phyloP scores from a whole-genome alignment of 2,113 vertebrate species.

The Psilopogon haemacephalus region DNA sequence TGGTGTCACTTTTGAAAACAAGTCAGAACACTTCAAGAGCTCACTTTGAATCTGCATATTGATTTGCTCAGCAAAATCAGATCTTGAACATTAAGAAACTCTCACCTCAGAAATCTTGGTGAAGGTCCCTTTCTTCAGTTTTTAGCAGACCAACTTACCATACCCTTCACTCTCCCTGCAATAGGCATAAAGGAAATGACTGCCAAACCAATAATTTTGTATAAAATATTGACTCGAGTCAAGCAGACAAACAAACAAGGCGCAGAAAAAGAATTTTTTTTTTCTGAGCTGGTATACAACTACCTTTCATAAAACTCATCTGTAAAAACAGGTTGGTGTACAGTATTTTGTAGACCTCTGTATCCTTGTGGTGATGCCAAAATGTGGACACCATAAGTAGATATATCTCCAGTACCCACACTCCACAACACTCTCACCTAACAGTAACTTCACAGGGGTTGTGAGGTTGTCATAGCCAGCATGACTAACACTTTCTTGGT shows the following conservation, averaged over 20 bases:
- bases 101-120: neutral
- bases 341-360: neutral
- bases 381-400: neutral
- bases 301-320: neutral
- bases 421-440: neutral
- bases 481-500: rapidly evolving
- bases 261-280: neutral
- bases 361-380: neutral
- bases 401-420: neutral
- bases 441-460: neutral
- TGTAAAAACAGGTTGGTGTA: neutral
- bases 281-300: too few species aligned
- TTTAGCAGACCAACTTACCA: neutral
- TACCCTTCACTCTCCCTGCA: too few species aligned
- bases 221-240: neutral
- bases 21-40: neutral
- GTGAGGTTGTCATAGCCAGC: rapidly evolving
- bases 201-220: neutral
- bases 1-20: neutral
- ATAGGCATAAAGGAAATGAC: neutral
- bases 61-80: neutral
- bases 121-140: neutral
- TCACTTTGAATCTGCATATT: neutral
- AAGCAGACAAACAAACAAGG: neutral
- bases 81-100: neutral